phyloP scores from a whole-genome alignment of 1,140 invertebrate genomes.

The Anoplolepis gracilipes region DNA sequence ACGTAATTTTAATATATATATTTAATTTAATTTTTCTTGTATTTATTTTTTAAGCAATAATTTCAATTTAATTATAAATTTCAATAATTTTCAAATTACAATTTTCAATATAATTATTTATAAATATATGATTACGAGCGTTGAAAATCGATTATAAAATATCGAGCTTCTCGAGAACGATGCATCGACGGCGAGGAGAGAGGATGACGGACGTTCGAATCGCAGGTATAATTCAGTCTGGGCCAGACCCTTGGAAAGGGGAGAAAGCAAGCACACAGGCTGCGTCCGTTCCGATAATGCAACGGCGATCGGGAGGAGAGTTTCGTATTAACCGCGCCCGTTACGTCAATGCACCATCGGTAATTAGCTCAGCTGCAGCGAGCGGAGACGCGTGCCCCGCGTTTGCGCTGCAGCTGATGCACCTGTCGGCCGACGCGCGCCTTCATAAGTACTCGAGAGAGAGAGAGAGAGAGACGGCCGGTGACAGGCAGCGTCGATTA shows the following conservation, averaged over 20 bases:
- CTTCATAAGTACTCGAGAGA: slow-evolving; percentile 69
- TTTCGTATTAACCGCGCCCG: slow-evolving; percentile 51
- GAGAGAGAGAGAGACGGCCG: neutral
- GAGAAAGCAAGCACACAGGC: slow-evolving; percentile 8
- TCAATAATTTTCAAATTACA: too few species aligned
- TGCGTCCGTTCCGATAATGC: slow-evolving; percentile 25
- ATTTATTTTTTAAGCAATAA: too few species aligned
- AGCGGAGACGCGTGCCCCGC: slow-evolving; percentile 75
- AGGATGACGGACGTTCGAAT: neutral
- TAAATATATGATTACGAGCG: too few species aligned
- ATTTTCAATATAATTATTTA: too few species aligned
- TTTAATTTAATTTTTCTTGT: too few species aligned
- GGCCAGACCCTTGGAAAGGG: slow-evolving; percentile 7
- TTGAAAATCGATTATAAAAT: too few species aligned
- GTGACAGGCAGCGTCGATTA: slow-evolving; percentile 20
- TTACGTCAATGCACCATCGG: slow-evolving; percentile 61
- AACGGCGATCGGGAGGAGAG: slow-evolving; percentile 53
- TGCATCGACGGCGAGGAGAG: too few species aligned
- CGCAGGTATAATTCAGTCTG: slow-evolving; percentile 6
- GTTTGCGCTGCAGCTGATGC: slow-evolving; percentile 70
- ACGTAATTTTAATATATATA: too few species aligned
- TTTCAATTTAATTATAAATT: too few species aligned
- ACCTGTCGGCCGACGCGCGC: slow-evolving; percentile 74
- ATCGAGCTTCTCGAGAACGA: too few species aligned
- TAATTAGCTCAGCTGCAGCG: slow-evolving; percentile 82